phyloP scores from a whole-genome alignment of 2,797 vertebrate genomes.

The Pristis pectinata region DNA sequence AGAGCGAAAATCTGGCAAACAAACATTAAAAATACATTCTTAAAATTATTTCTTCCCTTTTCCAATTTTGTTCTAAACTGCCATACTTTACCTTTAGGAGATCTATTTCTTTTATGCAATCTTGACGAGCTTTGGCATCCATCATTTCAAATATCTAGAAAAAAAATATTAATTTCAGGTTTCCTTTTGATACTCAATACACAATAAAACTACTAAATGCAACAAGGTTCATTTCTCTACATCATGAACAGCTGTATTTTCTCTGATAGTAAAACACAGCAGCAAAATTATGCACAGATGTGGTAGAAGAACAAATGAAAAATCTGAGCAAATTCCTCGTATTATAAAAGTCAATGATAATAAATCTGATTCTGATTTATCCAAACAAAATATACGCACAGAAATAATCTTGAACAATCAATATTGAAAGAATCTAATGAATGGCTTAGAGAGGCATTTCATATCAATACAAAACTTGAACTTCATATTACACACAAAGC shows the following conservation, averaged over 20 bases:
- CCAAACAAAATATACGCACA: not conserved
- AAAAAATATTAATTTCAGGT: not conserved
- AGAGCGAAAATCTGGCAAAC: not conserved
- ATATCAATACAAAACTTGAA: not conserved
- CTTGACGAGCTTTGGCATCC: conserved; percentile 98
- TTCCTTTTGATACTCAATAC: not conserved
- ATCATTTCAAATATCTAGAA: conserved; percentile 98
- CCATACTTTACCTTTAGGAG: conserved; percentile 91
- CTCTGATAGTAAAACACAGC: not conserved
- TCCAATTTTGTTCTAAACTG: not conserved
- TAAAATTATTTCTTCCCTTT: not conserved
- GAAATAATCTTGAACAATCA: not conserved
- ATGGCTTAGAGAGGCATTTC: not conserved
- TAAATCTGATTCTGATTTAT: not conserved
- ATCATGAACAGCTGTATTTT: not conserved
- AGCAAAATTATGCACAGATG: not conserved
- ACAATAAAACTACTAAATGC: not conserved
- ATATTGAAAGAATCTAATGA: not conserved
- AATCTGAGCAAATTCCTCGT: not conserved
- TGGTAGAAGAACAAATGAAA: not conserved
- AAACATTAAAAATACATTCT: not conserved
- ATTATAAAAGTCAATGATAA: too few relatives aligned
- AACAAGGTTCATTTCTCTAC: not conserved
- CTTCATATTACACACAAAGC: not conserved
- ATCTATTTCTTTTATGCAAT: conserved; percentile 99